Base-by-base conservation (phyloP, 2,113 vertebrate species). In the Mastomys natalensis region DNA sequence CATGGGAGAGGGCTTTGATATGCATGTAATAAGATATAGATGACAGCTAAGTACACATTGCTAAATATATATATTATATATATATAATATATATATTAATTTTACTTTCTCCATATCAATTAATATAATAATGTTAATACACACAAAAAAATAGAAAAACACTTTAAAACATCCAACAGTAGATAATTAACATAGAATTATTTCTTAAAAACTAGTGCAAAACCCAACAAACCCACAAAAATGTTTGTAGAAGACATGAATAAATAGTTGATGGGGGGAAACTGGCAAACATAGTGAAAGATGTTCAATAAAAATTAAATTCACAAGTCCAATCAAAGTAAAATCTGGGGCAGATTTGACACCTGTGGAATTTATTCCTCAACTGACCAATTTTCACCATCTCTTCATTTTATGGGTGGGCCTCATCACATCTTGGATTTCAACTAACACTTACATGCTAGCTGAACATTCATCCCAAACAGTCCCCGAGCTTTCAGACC, bases 301-400 rank as follows among this genome's bases (percentile, higher is more conserved):
- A 55, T 78, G 1, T 70, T 77, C 60, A 68, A 40, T 84, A 58
- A 95, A 87, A 92, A 40, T 93, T 78, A 90, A 95, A 95, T n/a
- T 22, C 37, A 91, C 37, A 84, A 88, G 22, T 73, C 22, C n/a
- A 84, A 62, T 17, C n/a, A 43, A 43, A 43, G 13, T 84, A 22
- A 84, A 84, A 84, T 84, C 40, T 58, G 58, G 62, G n/a, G 6
- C 55, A 91, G 81, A 84, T 95, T 66, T 87, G 73, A 89, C 9
- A 87, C 51, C 26, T 73, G 55, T 34, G 12, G 53, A 21, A 85
- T 93, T 64, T 80, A 62, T 76, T 96, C 45, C 34, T 66, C 53
- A 58, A 4, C 68, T 91, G 37, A 40, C 21, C 77, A 74, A 85
- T 94, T 92, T 86, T 93, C 64, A 96, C 43, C 11, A 31, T 94